Percentiles rank a stretch among this genome's conserved stretches.
Conservation (phyloP, 2,113 vertebrate genomes). For the Pavo muticus region DNA sequence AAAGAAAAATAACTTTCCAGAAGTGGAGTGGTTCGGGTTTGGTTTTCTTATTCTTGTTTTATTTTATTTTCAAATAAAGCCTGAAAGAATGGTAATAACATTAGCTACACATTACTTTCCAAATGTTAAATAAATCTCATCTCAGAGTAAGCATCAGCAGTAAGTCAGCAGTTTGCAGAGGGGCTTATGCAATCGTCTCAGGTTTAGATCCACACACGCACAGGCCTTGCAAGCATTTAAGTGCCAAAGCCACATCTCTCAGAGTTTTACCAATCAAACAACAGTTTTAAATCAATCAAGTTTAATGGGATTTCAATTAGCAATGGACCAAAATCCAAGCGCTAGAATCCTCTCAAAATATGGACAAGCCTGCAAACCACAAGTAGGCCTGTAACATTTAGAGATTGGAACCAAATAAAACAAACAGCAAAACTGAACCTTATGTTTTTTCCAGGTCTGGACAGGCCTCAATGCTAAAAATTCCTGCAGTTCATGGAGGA, state of each 20-base stretch:
- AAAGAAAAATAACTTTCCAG: conserved; percentile 61
- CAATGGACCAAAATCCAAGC: conserved; percentile 15
- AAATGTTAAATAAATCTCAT: background rate
- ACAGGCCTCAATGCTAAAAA: background rate
- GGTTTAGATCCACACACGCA: background rate
- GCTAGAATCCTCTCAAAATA: conserved; percentile 13
- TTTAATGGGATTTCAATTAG: conserved; percentile 57
- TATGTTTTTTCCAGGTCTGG: background rate
- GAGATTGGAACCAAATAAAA: conserved; percentile 23
- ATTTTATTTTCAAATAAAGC: conserved; percentile 20
- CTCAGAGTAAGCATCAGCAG: conserved; percentile 32
- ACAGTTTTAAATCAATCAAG: conserved; percentile 35
- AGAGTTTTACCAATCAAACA: conserved; percentile 20
- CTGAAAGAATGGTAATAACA: conserved; percentile 39
- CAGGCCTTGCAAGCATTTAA: background rate
- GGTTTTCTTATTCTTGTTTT: background rate
- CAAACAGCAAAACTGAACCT: background rate
- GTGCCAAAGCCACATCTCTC: background rate
- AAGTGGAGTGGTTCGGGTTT: background rate
- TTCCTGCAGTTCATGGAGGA: background rate
- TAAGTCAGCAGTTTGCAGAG: conserved; percentile 45
- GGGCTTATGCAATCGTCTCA: background rate
- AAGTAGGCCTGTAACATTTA: background rate
- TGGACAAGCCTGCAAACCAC: conserved; percentile 14
- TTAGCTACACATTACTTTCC: conserved; percentile 25